Evolutionary conservation across 1,140 invertebrate genomes (phyloP).

Genomic region (Agraylea sexmaculata): DNA sequence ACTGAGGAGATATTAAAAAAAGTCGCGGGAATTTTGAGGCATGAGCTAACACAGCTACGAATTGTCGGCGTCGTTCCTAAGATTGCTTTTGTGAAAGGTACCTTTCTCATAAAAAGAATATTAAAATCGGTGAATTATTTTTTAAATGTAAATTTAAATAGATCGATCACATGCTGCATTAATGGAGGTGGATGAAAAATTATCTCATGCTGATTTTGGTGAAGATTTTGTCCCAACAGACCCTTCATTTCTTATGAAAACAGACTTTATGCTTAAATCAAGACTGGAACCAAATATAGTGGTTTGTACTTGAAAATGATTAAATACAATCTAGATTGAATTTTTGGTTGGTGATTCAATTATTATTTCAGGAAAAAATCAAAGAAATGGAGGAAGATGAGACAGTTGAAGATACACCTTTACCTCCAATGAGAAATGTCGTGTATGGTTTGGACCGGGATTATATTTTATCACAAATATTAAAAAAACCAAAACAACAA

Average conservation of each 20-base stretch:
- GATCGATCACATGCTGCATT: conserved; percentile 25
- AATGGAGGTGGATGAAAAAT: conserved; percentile 42
- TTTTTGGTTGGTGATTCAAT: neutral
- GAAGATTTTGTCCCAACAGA: conserved; percentile 43
- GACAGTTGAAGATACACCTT: conserved; percentile 26
- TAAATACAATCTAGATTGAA: conserved; percentile 2
- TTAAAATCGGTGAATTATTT: conserved; percentile 3
- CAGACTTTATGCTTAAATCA: conserved; percentile 34
- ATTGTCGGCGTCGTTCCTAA: conserved; percentile 60
- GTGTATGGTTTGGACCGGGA: conserved; percentile 56
- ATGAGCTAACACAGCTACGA: conserved; percentile 53
- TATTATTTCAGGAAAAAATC: conserved; percentile 34
- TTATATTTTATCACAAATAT: conserved; percentile 10
- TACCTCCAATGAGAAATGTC: conserved; percentile 55
- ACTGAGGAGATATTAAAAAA: conserved; percentile 43
- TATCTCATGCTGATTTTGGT: conserved; percentile 48
- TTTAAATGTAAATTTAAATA: conserved; percentile 11
- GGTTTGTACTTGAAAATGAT: conserved; percentile 22
- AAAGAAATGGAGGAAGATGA: conserved; percentile 31
- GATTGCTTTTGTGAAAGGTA: conserved; percentile 57
- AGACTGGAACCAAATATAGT: conserved; percentile 36
- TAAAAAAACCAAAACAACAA: neutral
- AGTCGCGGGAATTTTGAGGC: conserved; percentile 44
- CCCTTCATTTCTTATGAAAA: conserved; percentile 31
- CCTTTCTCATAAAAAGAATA: conserved; percentile 6